Evolutionary conservation across 37 sponge, comb jelly and placozoan genomes (phyloP).

Genomic region (Hormiphora californensis): DNA sequence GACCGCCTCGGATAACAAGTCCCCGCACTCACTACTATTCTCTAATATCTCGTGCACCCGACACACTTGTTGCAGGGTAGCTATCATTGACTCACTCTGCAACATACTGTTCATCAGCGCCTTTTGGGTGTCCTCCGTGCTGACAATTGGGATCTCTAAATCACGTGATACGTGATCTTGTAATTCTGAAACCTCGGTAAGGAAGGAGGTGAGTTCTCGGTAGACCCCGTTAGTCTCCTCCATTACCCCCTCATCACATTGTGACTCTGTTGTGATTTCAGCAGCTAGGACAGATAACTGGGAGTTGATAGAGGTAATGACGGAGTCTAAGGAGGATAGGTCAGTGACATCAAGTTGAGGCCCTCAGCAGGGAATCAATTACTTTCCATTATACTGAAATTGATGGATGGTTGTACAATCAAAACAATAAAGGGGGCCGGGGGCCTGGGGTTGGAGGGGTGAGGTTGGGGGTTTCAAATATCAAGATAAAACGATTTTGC

Average conservation of each 20-base stretch:
- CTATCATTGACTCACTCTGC: slow-evolving; percentile 49
- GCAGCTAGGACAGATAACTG: neutral
- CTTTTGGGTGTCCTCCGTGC: slow-evolving; percentile 43
- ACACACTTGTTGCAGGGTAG: slow-evolving; percentile 20
- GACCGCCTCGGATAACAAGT: neutral
- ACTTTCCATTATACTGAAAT: too few species aligned
- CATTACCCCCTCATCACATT: neutral
- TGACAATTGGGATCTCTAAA: neutral
- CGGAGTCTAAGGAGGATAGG: slow-evolving; percentile 1
- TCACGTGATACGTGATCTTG: neutral
- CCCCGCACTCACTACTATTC: neutral
- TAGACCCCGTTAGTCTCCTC: neutral
- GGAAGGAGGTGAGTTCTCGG: neutral
- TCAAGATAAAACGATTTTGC: too few species aligned
- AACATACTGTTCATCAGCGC: slow-evolving; percentile 47
- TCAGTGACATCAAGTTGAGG: slow-evolving; percentile 12
- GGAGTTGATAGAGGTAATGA: neutral
- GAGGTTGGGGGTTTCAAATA: too few species aligned
- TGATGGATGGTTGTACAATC: too few species aligned
- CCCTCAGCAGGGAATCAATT: too few species aligned
- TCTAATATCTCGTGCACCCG: slow-evolving; percentile 15
- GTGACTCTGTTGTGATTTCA: too few species aligned
- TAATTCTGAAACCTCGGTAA: neutral
- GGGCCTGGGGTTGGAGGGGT: too few species aligned
- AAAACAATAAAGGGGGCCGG: too few species aligned